Evolutionary conservation across 1,140 invertebrate genomes (phyloP).

Genomic region (Helicorthomorpha holstii): DNA sequence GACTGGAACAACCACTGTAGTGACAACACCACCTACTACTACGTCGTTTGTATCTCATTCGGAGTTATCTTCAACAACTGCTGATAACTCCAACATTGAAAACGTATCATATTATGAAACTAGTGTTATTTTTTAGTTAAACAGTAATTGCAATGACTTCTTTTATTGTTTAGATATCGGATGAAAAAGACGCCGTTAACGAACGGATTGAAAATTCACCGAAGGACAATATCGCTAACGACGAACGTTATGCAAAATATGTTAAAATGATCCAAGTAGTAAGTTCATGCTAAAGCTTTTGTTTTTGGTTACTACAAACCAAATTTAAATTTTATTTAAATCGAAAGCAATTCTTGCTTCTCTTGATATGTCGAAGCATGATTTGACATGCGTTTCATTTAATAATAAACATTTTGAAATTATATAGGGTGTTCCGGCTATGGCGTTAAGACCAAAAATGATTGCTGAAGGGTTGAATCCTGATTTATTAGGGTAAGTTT

Average conservation of each 20-base stretch:
- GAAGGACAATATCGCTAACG: constrained; percentile 28
- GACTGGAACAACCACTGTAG: not conserved
- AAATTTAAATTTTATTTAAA: not conserved
- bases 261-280: constrained; percentile 75
- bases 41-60: too few relatives aligned
- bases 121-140: not conserved
- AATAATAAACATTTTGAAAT: not conserved
- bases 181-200: constrained; percentile 3
- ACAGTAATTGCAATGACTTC: not conserved
- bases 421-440: constrained; percentile 44
- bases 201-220: constrained; percentile 7
- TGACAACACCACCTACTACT: too few relatives aligned
- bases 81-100: not conserved
- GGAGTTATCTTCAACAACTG: not conserved
- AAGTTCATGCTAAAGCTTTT: too few relatives aligned
- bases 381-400: not conserved
- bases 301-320: not conserved
- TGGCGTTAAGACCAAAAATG: constrained; percentile 69
- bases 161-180: not conserved
- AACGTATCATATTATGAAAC: not conserved
- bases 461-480: constrained; percentile 59
- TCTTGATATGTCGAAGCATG: too few relatives aligned
- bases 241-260: constrained; percentile 55
- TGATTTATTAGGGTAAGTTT: constrained; percentile 42
- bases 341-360: not conserved